Evolutionary conservation across 2,113 vertebrate genomes (phyloP), one percentile per base, ranked within the genome.

Genomic region (Acrocephalus kingi): DNA sequence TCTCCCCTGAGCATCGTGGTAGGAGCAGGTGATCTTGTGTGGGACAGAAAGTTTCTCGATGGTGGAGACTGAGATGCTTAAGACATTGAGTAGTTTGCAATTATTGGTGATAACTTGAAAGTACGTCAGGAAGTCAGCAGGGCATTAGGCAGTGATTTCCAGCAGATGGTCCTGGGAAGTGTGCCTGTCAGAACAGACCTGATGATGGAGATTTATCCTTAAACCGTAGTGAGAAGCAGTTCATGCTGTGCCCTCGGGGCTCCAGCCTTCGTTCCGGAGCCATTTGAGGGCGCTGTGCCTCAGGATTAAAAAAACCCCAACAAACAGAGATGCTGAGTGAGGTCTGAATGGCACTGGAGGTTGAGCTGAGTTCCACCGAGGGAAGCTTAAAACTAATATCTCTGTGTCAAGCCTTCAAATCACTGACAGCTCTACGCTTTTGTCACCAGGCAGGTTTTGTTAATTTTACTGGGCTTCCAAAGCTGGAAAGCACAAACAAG

Each of bases 261-360:
- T 91, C 25, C 17, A 30, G 46, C 49, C 80, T 96, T 85, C 74
- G 2, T 51, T 75, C 58, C 11, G 1, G 74, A 58, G 23, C 98
- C 98, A 82, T 98, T 63, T 96, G 98, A 96, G 97, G 98, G 97
- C 94, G 96, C 97, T 97, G 97, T 97, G 97, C 97, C 93, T 96
- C 96, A 98, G 97, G 95, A 82, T 95, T 91, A 62, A 69, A 28
- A 41, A 31, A 45, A 2, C 0, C 31, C 55, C 24, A 25, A 19
- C 22, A 24, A 33, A 71, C 56, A 35, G 91, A 71, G 79, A 51
- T 89, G 64, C 82, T 41, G 89, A 41, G 55, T 41, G 89, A 41
- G 58, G 5, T 43, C 72, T 84, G 56, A 93, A 69, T 93, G 96
- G 77, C 87, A 52, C 71, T 58, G 63, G 31, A 71, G 85, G 43